Evolutionary conservation across 2,797 vertebrate genomes (phyloP), one percentile per base, ranked within the genome.

Genomic region (Lates japonicus): DNA sequence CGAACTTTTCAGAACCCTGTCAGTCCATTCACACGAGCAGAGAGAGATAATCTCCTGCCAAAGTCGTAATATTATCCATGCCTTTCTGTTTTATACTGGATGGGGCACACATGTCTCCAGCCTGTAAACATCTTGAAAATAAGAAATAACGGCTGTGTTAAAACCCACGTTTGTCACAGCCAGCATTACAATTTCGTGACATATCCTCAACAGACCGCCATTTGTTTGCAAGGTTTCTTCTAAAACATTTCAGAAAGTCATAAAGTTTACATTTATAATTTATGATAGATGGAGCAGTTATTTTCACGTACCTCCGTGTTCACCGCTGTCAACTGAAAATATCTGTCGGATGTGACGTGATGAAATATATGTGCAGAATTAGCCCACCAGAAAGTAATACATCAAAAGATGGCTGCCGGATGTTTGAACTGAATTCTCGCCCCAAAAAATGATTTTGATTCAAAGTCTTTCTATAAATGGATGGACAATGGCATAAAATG

Each of bases 331-430:
- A 7, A 67, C 1, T 35, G 58, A 2, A 29, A 3, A 2, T 0
- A 0, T 0, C 2, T 1, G 0, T 1, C 69, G 88, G 87, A 88
- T 71, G 73, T 90, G 86, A 90, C 83, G 84, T 52, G 2, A 0
- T 0, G 1, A 8, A 1, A 0, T 0, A 0, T 11, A 22, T 6
- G 9, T n/a, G n/a, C n/a, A n/a, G n/a, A n/a, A n/a, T n/a, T n/a
- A n/a, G n/a, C n/a, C n/a, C n/a, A n/a, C n/a, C n/a, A n/a, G n/a
- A n/a, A n/a, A n/a, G n/a, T 52, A 31, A 31, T 16, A 0, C 0
- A 55, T 31, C 14, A 64, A 68, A n/a, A 69, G 13, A 74, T 64
- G 52, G 65, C 66, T 2, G 0, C 49, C 0, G 33, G 49, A 0
- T 9, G 8, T 31, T 41, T 14, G 0, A n/a, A 19, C 29, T 14